A percentile compares a stretch with the other conserved stretches of the same genome.
Conservation (phyloP, 2,797 vertebrate species). For the Sebastes aleutianus region DNA sequence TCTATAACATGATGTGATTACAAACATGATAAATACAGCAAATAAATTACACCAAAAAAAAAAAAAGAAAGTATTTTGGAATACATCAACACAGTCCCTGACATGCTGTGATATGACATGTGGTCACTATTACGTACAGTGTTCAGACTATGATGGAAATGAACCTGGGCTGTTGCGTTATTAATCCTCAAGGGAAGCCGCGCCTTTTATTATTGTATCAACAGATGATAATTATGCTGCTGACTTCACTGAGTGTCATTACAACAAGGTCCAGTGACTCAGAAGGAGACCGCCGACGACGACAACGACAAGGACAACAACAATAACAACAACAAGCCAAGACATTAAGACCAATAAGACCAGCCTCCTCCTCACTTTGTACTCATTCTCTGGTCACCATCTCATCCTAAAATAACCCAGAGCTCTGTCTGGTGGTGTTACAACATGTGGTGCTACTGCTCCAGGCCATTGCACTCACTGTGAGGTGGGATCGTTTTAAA, state of each 20-base stretch:
- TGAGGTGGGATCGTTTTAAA: neutral
- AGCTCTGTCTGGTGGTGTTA: neutral
- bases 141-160: neutral
- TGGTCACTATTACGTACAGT: neutral
- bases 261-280: neutral
- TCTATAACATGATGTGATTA: neutral
- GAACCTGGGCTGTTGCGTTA: neutral
- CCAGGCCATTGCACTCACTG: neutral
- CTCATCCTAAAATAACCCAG: constrained; percentile 9
- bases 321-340: neutral
- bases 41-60: neutral
- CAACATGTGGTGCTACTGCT: neutral
- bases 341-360: neutral
- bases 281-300: neutral
- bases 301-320: neutral
- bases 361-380: neutral
- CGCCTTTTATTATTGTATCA: neutral
- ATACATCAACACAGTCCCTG: neutral
- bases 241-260: neutral
- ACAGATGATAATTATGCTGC: neutral
- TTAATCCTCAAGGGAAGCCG: neutral
- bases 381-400: neutral
- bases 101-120: neutral
- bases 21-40: neutral
- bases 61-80: neutral